These are phyloP conservation scores for Chinchilla lanigera DNA, from an alignment of 2,113 vertebrate genomes.

Conservation along the genomic window DNA sequence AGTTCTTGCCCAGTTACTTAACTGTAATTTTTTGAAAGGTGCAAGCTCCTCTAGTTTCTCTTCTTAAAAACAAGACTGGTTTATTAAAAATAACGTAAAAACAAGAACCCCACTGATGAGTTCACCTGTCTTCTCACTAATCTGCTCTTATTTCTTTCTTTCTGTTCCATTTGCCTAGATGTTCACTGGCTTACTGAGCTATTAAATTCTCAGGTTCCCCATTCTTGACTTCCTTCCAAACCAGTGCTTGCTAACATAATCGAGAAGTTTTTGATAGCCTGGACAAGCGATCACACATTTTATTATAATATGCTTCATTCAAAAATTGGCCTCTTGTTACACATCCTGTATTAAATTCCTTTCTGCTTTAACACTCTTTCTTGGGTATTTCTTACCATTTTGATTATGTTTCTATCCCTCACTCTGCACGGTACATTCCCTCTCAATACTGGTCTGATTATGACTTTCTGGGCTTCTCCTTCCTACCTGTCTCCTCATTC, in stretches of 20 bases:
- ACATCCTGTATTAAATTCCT: not conserved
- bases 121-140: not conserved
- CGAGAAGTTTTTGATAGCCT: not conserved
- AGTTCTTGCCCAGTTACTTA: not conserved
- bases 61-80: not conserved
- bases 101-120: not conserved
- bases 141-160: not conserved
- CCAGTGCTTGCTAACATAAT: not conserved
- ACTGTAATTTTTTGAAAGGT: not conserved
- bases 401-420: not conserved
- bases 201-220: not conserved
- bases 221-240: not conserved
- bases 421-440: not conserved
- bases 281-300: not conserved
- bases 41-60: not conserved
- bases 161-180: not conserved
- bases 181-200: not conserved
- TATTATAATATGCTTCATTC: not conserved
- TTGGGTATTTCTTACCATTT: not conserved
- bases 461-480: not conserved
- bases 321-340: not conserved
- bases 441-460: not conserved
- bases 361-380: not conserved
- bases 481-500: not conserved
- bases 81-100: constrained; percentile 13